Base-by-base conservation (phyloP, 2,888 invertebrate species). In the Phrixothrix hirtus region DNA sequence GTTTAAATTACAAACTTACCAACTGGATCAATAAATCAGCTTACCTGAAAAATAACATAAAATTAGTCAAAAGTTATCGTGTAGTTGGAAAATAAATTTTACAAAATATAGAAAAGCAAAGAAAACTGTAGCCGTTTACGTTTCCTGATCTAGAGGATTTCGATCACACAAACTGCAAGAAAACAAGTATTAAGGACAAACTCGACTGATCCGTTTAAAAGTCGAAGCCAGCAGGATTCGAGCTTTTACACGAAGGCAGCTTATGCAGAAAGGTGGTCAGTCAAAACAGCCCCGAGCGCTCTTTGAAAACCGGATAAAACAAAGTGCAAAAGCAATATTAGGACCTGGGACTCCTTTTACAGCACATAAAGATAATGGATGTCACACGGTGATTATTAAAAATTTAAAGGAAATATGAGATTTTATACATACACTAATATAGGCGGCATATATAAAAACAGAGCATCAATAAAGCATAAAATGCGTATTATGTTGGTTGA, bases 151-250 rank as follows among this genome's bases (percentile, higher is more conserved):
- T 62, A 47, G 21, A 60, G 66, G 66, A 66, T 67, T 67, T 65
- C 63, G 60, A 62, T 61, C 59, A 57, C 57, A 60, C 57, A 32
- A 36, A 47, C 60, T 55, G 57, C 65, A 63, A 64, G 64, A 65
- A 68, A 68, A 67, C 63, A 61, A 62, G 66, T 63, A 67, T 67
- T 67, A 67, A 58, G 64, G 60, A 57, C 62, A 60, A 58, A 61
- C 34, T 25, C 36, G 43, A 16, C 53, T 69, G 66, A 67, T 68
- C 67, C 69, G 60, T 64, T 68, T 64, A 64, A 52, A 58, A 55
- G 54, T 50, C 57, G 46, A 44, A 45, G 35, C 37, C 32, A 14
- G 46, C 41, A 39, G 43, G 47, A 52, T 38, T 56, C 30, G 16
- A 35, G 44, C 47, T 48, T 30, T 52, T 44, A 37, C 51, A 53